These are phyloP conservation scores for Spea bombifrons DNA, from an alignment of 2,113 vertebrate species.

Conservation along the genomic window DNA sequence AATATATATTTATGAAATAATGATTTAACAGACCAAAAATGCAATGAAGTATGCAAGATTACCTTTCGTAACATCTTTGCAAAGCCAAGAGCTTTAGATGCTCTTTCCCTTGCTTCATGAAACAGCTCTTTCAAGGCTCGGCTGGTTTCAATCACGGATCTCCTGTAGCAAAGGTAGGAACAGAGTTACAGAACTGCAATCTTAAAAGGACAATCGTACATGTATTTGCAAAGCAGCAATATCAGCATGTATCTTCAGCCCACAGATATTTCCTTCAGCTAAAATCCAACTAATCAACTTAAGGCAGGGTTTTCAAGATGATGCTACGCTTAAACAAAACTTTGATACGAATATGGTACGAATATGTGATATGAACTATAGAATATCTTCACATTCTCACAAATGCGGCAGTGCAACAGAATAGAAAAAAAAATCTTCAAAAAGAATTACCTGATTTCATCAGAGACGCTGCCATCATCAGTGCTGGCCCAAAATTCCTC, in stretches of 20 bases:
- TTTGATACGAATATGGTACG: too few relatives aligned
- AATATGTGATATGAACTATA: too few relatives aligned
- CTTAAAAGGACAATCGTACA: neutral
- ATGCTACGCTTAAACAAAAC: too few relatives aligned
- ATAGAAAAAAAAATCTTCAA: neutral
- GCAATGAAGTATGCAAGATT: slow-evolving; percentile 13
- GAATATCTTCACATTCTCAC: too few relatives aligned
- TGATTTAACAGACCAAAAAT: neutral
- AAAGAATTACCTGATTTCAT: slow-evolving; percentile 84
- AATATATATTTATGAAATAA: slow-evolving; percentile 12
- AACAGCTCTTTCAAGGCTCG: slow-evolving; percentile 94
- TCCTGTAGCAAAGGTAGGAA: slow-evolving; percentile 63
- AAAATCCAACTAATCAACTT: too few relatives aligned
- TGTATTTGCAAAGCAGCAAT: too few relatives aligned
- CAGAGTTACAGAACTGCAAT: neutral
- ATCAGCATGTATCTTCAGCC: too few relatives aligned
- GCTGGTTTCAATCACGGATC: slow-evolving; percentile 93
- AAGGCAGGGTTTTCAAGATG: too few relatives aligned
- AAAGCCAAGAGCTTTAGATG: slow-evolving; percentile 95
- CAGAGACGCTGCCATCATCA: slow-evolving; percentile 85
- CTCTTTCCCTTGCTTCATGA: slow-evolving; percentile 92
- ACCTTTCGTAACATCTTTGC: slow-evolving; percentile 98
- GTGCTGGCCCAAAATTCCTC: slow-evolving; percentile 88
- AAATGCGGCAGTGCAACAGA: too few relatives aligned
- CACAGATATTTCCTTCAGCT: too few relatives aligned